These are phyloP conservation scores for Syngnathus rostellatus DNA, from an alignment of 2,797 vertebrate species.

Conservation along the genomic window DNA sequence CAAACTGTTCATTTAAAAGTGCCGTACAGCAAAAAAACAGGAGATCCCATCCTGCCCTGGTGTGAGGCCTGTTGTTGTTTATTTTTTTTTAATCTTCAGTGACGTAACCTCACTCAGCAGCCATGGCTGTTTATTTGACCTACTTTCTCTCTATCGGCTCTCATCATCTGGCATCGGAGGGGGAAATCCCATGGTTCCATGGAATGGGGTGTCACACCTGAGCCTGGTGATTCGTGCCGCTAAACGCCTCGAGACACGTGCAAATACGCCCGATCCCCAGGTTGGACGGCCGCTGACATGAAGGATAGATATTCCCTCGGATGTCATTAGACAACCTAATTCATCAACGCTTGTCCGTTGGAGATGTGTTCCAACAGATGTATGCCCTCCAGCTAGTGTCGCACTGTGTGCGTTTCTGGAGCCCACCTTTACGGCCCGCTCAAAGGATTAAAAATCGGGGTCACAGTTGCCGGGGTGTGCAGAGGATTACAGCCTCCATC, in stretches of 20 bases:
- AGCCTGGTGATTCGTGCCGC: constrained; percentile 51
- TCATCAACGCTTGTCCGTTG: constrained; percentile 52
- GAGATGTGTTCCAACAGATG: constrained; percentile 60
- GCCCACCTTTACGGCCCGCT: constrained; percentile 37
- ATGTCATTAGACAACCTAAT: constrained; percentile 62
- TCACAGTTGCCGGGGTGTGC: constrained; percentile 36
- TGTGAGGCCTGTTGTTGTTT: constrained; percentile 27
- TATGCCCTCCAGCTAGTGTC: constrained; percentile 50
- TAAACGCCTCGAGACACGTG: constrained; percentile 26
- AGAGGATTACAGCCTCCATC: constrained; percentile 39
- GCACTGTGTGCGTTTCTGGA: constrained; percentile 34
- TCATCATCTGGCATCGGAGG: constrained; percentile 54
- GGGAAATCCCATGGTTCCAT: constrained; percentile 52
- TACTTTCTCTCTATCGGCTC: constrained; percentile 62
- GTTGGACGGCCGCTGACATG: constrained; percentile 56
- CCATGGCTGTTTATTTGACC: constrained; percentile 65
- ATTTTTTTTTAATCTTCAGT: constrained; percentile 19
- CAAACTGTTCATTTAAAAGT: neutral
- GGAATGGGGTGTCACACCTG: constrained; percentile 52
- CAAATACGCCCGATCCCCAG: constrained; percentile 31
- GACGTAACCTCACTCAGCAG: constrained; percentile 54
- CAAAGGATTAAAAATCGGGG: constrained; percentile 44
- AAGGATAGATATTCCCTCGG: constrained; percentile 52
- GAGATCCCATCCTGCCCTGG: constrained; percentile 42
- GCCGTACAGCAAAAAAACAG: constrained; percentile 54